A percentile compares a stretch with the other conserved stretches of the same genome.
These are phyloP conservation scores for Sinocyclocheilus maitianheensis DNA, from an alignment of 2,113 vertebrate genomes.

Conservation along the genomic window DNA sequence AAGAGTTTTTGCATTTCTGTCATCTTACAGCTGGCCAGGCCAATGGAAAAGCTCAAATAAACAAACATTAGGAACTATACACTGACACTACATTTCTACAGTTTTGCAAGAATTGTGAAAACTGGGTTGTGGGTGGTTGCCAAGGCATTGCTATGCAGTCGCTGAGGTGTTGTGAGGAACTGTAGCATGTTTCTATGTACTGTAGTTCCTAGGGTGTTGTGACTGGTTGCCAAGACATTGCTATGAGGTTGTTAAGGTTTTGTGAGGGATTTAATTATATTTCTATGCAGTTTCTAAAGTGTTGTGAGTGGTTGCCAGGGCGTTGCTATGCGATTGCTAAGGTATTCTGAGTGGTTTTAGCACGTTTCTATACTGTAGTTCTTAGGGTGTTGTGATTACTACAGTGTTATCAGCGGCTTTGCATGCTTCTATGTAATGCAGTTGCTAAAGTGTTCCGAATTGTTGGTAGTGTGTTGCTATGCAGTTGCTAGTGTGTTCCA, in stretches of 20 bases:
- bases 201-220: background rate
- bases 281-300: background rate
- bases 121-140: background rate
- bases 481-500: too few relatives aligned
- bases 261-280: background rate
- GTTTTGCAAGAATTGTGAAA: background rate
- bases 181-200: background rate
- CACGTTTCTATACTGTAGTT: too few relatives aligned
- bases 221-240: background rate
- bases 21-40: background rate
- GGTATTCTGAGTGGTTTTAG: too few relatives aligned
- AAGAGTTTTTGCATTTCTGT: background rate
- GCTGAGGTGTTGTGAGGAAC: too few relatives aligned
- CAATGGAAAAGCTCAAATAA: background rate
- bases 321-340: background rate
- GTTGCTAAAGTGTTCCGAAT: too few relatives aligned
- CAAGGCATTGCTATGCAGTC: background rate
- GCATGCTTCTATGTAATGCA: too few relatives aligned
- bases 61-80: background rate
- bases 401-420: too few relatives aligned
- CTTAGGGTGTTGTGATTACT: background rate
- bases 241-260: background rate
- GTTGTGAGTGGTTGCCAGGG: too few relatives aligned
- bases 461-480: too few relatives aligned
- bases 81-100: background rate